Percentiles rank a stretch among this genome's conserved stretches.
These are phyloP conservation scores for Trichechus manatus DNA, from an alignment of 2,113 vertebrate genomes.

Conservation along the genomic window DNA sequence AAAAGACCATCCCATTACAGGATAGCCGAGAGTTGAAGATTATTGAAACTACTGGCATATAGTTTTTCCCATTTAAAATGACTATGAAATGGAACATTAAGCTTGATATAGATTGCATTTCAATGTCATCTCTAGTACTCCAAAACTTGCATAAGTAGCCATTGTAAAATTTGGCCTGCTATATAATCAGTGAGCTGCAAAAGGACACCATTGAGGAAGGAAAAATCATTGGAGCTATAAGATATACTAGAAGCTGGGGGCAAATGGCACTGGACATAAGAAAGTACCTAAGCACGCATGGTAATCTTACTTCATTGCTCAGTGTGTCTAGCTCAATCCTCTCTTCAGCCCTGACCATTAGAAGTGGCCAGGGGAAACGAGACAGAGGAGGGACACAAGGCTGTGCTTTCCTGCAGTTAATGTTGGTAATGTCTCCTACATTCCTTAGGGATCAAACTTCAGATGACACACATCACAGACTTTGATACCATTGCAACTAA, in stretches of 20 bases:
- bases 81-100: slow-evolving; percentile 47
- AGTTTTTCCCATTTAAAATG: background rate
- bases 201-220: background rate
- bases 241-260: background rate
- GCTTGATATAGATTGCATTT: background rate
- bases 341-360: too few species aligned
- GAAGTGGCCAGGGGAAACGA: background rate
- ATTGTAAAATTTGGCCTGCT: background rate
- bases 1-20: background rate
- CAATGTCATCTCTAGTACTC: background rate
- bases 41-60: background rate
- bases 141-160: background rate
- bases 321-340: accelerated
- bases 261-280: background rate
- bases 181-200: background rate
- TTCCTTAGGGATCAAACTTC: background rate
- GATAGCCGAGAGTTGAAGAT: background rate
- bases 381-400: accelerated
- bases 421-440: background rate
- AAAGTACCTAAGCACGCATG: background rate
- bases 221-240: background rate
- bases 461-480: background rate
- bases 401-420: background rate
- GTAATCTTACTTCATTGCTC: background rate
- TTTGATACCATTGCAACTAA: accelerated